Evolutionary conservation across 2,888 invertebrate species (phyloP), one percentile per base, ranked within the genome.

Genomic region (Platypus cylindrus): DNA sequence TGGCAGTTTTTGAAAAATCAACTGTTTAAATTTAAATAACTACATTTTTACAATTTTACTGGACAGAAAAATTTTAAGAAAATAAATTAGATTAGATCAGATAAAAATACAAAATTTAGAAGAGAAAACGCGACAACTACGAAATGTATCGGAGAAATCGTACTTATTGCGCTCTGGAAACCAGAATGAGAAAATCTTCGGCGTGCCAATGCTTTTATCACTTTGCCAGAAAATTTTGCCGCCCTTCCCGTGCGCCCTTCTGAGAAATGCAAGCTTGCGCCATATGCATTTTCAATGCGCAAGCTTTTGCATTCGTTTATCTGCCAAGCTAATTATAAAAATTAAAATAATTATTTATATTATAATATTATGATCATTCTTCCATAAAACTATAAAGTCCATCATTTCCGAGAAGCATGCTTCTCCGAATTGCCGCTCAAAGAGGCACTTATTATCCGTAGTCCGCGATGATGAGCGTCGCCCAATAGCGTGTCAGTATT

Each of bases 221-320:
- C 56, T 53, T 54, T 55, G 54, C 57, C 56, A 47, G 49, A 56
- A 55, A 56, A 52, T 50, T 53, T 56, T 54, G 51, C 59, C 55
- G 52, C 58, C 59, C 58, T 58, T 54, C 51, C 51, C 47, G 46
- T 48, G 48, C 50, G 48, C 55, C 53, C 54, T 50, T 52, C 51
- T 49, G 47, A 48, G 50, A 49, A 48, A 48, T 45, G 45, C 49
- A 54, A 48, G 56, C 59, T 53, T 61, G 61, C 61, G 59, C 61
- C 47, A 50, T 58, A 43, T 39, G 46, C 46, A 48, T 49, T 48
- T 51, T 52, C 53, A 56, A 56, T 55, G 54, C 54, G 55, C 51
- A 52, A 38, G 39, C 38, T 30, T 41, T 38, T 32, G 31, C 32
- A n/a, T 28, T 31, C 25, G 31, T 22, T 38, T 28, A 38, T 27